Evolutionary conservation across 2,113 vertebrate species (phyloP).

Genomic region (Plestiodon gilberti): DNA sequence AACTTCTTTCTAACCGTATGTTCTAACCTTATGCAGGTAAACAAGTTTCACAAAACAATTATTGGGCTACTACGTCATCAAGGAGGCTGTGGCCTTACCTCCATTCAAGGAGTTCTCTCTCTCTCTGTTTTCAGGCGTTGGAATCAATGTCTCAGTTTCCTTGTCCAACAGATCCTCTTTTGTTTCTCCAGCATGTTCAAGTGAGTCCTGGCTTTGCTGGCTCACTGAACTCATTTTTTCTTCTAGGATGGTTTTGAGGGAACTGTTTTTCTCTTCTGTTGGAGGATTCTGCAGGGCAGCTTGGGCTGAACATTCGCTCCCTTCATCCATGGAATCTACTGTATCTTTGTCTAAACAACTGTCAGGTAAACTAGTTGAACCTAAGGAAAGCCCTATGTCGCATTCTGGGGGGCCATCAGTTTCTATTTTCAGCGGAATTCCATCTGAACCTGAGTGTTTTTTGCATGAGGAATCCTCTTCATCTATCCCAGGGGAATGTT

Average conservation of each 20-base stretch:
- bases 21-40: neutral
- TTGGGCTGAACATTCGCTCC: neutral
- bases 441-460: neutral
- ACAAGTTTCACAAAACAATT: neutral
- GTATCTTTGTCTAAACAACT: constrained; percentile 13
- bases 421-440: neutral
- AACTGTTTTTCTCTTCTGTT: neutral
- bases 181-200: neutral
- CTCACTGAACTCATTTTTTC: neutral
- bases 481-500: neutral
- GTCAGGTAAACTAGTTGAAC: neutral
- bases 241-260: neutral
- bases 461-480: neutral
- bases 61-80: neutral
- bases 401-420: neutral
- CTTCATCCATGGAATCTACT: neutral
- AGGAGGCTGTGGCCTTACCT: constrained; percentile 67
- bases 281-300: neutral
- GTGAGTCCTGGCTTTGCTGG: neutral
- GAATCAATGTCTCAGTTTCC: rapidly evolving
- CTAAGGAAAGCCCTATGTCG: neutral
- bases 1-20: neutral
- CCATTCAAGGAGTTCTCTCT: constrained; percentile 38
- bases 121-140: neutral
- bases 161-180: neutral